Evolutionary conservation across 1,140 invertebrate genomes (phyloP).

Genomic region (Heliconius melpomene): DNA sequence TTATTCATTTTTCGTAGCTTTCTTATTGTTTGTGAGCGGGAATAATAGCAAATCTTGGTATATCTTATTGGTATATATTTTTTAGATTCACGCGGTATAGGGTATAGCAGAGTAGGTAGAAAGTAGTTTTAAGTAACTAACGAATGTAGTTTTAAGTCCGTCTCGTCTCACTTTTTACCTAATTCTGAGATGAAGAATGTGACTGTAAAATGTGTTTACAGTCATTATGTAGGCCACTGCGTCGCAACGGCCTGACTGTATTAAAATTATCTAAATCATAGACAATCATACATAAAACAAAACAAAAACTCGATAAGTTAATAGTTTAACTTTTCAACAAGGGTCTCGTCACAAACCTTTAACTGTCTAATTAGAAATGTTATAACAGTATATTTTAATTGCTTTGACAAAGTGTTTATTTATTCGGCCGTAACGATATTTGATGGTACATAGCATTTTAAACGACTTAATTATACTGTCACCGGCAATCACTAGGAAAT

Average conservation of each 20-base stretch:
- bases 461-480: slow-evolving; percentile 18
- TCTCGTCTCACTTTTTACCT: too few relatives aligned
- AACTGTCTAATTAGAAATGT: slow-evolving; percentile 5
- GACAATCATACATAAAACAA: background rate
- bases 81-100: too few relatives aligned
- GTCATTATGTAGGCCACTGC: too few relatives aligned
- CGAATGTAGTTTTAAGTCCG: too few relatives aligned
- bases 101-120: too few relatives aligned
- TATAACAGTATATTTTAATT: background rate
- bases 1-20: background rate
- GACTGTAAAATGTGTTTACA: too few relatives aligned
- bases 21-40: background rate
- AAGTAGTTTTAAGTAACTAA: too few relatives aligned
- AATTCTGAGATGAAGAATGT: too few relatives aligned
- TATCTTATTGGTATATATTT: too few relatives aligned
- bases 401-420: slow-evolving; percentile 17
- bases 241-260: too few relatives aligned
- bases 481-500: background rate
- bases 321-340: background rate
- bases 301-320: background rate
- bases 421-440: slow-evolving; percentile 15
- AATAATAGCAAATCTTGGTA: too few relatives aligned
- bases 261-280: too few relatives aligned
- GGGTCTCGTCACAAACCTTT: slow-evolving; percentile 3
- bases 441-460: background rate